Base-by-base conservation (phyloP, 2,113 vertebrate genomes). In the Heteronetta atricapilla region DNA sequence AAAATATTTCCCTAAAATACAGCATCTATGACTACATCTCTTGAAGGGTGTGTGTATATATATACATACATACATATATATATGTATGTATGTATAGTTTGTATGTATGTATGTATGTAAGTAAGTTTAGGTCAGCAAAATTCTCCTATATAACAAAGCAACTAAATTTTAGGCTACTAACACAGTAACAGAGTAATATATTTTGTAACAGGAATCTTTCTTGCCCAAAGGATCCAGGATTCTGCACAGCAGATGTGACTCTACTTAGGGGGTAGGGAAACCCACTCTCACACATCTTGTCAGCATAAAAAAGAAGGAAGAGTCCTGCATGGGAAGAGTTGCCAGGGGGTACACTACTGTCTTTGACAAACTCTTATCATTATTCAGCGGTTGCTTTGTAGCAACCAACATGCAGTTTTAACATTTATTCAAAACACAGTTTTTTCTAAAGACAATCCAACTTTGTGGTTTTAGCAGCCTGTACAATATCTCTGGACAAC, bases 281-380 rank as follows among this genome's bases (percentile, higher is more conserved):
- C 8, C 3, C 11, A 53, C 19, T 28, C 8, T 8, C 20, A 75
- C 74, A 60, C 14, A 46, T 20, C n/a, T 25, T 66, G 36, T 42
- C 70, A 64, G 38, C 28, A 76, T 17, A 66, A 60, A 66, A 33
- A 26, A 36, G 18, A 48, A 25, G 64, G 6, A 70, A 50, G 13
- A 86, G 68, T 20, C 8, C 16, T n/a, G 7, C 26, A 50, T 0
- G 34, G 38, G 70, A 85, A 76, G 9, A 59, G 8, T 73, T 44
- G 22, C 16, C 0, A 0, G 34, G 8, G 38, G 10, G 8, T 31
- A 58, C 36, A 50, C 7, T 7, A n/a, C 42, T n/a, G 21, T 42
- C 48, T 60, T 36, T 50, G 42, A 78, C 63, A 83, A 52, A 60
- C 28, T 63, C 7, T 0, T 15, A 56, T 7, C 8, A 9, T 67